Base-by-base conservation (phyloP, 2,797 vertebrate genomes). In the Chlorospingus semifuscus region DNA sequence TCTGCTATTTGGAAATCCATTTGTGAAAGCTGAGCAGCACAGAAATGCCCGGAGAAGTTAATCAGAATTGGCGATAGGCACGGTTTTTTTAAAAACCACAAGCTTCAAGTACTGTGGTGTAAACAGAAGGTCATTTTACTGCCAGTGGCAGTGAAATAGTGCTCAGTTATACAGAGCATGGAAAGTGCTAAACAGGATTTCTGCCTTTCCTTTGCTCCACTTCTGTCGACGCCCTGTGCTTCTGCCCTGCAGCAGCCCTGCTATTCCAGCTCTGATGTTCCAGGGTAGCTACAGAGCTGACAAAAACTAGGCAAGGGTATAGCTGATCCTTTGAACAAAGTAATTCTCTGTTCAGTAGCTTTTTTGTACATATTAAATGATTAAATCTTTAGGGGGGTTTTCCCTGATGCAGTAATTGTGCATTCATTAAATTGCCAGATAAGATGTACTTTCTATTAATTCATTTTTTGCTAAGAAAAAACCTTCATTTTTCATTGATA, bases 351-450 rank as follows among this genome's bases (percentile, higher is more conserved):
- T 94, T 96, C 95, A 84, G 76, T 87, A 94, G 70, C 50, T 96
- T 93, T 83, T 93, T 95, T 96, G 90, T 96, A 92, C 81, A 82
- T 95, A 96, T 93, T 96, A 97, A 97, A 96, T 96, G 81, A 95
- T 97, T 91, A 96, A 95, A 95, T 97, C 96, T 97, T 97, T 82
- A 91, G 94, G 84, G 95, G 93, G 4, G 22, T 92, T 93, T 89
- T 87, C 94, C 95, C 96, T 90, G 80, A 85, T 96, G 95, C 91
- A 91, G 86, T 93, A 97, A 97, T 96, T 95, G 92, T 95, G 88
- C 93, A 76, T 80, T 96, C 94, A 96, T 97, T 97, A 97, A 93
- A 91, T 91, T 97, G 66, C 90, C 85, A 93, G 91, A 85, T 77
- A 63, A 89, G 79, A 76, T 61, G 21, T 89, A 78, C 85, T 96